Evolutionary conservation across 2,797 vertebrate species (phyloP).

Genomic region (Sarcophilus harrisii): DNA sequence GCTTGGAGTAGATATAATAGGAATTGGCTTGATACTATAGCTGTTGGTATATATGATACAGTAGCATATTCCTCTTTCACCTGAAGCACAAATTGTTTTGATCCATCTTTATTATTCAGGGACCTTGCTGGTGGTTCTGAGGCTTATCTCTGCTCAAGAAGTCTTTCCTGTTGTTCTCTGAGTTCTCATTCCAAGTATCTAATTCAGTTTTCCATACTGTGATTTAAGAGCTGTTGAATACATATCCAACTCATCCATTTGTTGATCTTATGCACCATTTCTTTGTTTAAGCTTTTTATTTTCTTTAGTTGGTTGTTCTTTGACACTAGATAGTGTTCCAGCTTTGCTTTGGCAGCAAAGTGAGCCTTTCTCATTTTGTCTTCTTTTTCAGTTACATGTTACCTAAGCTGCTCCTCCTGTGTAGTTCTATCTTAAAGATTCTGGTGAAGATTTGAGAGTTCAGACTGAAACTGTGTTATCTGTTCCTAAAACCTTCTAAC

Average conservation of each 20-base stretch:
- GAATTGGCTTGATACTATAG: constrained; percentile 98
- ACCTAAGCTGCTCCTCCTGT: constrained; percentile 92
- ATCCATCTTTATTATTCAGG: constrained; percentile 97
- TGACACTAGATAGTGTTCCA: constrained; percentile 90
- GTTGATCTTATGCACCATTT: constrained; percentile 85
- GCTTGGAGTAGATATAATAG: constrained; percentile 94
- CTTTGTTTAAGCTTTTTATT: constrained; percentile 95
- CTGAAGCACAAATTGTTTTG: constrained; percentile 92
- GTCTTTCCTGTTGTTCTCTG: constrained; percentile 96
- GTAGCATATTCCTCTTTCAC: constrained; percentile 95
- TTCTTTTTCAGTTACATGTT: constrained; percentile 95
- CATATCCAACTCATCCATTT: constrained; percentile 95
- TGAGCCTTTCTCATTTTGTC: constrained; percentile 96
- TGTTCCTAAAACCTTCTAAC: constrained; percentile 91
- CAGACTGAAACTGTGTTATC: constrained; percentile 88
- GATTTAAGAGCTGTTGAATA: constrained; percentile 95
- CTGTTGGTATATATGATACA: constrained; percentile 95
- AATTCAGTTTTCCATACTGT: constrained; percentile 94
- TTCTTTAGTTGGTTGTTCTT: constrained; percentile 93
- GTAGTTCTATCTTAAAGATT: constrained; percentile 93
- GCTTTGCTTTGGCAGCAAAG: constrained; percentile 93
- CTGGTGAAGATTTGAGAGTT: constrained; percentile 90
- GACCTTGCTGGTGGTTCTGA: constrained; percentile 89
- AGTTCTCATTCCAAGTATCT: constrained; percentile 95
- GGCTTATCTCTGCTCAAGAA: constrained; percentile 92